A percentile compares a stretch with the other conserved stretches of the same genome.
Conservation (phyloP, 2,888 invertebrate species). For the Amphipyra tragopoginis region DNA sequence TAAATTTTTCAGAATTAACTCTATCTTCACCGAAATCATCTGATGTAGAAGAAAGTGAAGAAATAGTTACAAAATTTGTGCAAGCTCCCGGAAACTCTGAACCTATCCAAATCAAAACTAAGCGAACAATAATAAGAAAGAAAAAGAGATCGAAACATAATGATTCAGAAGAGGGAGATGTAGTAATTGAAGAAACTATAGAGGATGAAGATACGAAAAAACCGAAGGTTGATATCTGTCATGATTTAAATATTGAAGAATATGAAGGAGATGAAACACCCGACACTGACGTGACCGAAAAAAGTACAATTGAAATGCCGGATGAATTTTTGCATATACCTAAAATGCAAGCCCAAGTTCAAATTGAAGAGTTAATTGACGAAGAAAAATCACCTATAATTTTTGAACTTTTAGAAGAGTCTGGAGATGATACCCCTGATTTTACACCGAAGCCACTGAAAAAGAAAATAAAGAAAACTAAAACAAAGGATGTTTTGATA, state of each 20-base stretch:
- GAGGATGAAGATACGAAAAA: conserved; percentile 76
- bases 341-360: conserved; percentile 68
- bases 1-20: conserved; percentile 71
- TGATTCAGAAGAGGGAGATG: conserved; percentile 75
- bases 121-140: conserved; percentile 88
- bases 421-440: conserved; percentile 19
- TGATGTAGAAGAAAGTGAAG: conserved; percentile 89
- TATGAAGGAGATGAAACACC: conserved; percentile 71
- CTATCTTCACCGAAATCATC: conserved; percentile 76
- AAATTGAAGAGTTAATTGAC: conserved; percentile 77
- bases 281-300: conserved; percentile 66
- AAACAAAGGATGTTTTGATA: conserved; percentile 8
- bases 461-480: conserved; percentile 39
- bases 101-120: conserved; percentile 89
- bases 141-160: conserved; percentile 68
- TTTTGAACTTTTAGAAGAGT: conserved; percentile 25
- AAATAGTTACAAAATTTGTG: conserved; percentile 90
- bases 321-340: conserved; percentile 76
- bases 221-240: conserved; percentile 50
- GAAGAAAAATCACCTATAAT: conserved; percentile 56
- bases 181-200: conserved; percentile 88
- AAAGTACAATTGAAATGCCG: conserved; percentile 78
- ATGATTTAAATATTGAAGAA: conserved; percentile 82
- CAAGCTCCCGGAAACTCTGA: conserved; percentile 86
- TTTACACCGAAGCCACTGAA: conserved; percentile 51